These are phyloP conservation scores for Pomatostomus ruficeps DNA, from an alignment of 2,113 vertebrate species.

Conservation along the genomic window DNA sequence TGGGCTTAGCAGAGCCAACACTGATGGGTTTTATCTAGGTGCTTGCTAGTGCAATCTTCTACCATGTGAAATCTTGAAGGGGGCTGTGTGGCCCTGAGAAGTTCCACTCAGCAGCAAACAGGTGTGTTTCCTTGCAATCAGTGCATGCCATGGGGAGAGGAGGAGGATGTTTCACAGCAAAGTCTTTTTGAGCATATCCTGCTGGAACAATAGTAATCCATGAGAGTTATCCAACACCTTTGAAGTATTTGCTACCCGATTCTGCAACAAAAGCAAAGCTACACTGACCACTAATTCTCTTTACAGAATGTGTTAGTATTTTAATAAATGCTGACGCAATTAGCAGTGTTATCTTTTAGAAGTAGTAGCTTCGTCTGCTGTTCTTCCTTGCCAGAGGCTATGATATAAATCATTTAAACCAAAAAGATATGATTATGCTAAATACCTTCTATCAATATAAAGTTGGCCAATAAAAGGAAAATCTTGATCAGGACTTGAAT, in stretches of 20 bases:
- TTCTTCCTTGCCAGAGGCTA: background rate
- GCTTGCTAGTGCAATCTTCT: background rate
- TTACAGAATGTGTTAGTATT: background rate
- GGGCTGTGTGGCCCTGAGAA: background rate
- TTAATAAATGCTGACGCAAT: background rate
- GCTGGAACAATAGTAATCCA: background rate
- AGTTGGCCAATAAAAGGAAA: background rate
- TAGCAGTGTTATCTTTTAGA: background rate
- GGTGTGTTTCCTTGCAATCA: background rate
- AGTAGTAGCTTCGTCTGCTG: background rate
- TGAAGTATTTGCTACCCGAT: background rate
- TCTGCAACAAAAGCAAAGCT: background rate
- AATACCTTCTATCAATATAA: background rate
- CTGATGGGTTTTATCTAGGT: background rate
- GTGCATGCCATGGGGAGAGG: fast-evolving
- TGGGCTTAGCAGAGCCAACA: background rate
- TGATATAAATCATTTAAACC: background rate
- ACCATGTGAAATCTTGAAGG: background rate
- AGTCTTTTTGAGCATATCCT: background rate
- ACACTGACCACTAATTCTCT: background rate
- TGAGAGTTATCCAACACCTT: background rate
- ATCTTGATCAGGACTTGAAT: background rate
- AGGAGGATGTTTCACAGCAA: background rate
- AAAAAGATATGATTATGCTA: background rate
- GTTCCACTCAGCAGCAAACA: background rate